Evolutionary conservation across 2,113 vertebrate species (phyloP), one percentile per base, ranked within the genome.

Genomic region (Microtus ochrogaster): DNA sequence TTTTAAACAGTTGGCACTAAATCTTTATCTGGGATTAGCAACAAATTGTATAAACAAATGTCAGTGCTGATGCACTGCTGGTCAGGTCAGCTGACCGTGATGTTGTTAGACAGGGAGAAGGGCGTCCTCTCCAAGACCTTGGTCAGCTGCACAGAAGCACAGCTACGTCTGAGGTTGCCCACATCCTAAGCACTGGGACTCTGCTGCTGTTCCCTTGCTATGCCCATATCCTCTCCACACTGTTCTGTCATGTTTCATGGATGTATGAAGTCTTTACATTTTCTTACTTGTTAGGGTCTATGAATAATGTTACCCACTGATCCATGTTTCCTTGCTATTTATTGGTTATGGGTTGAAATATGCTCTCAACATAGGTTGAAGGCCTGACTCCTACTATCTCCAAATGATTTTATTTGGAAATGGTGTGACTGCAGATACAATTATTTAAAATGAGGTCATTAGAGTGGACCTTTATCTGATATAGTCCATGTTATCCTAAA

Each of bases 1-100:
- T 93, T 91, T 84, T 17, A 96, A 92, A 81, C 41, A 93, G 74
- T 87, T 90, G 47, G 2, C 9, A 2, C 36, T 96, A 55, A 39
- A 49, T 91, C 19, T 91, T 55, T 82, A 70, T 21, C 41, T 79
- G 19, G 21, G 11, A 74, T 97, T 92, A 87, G 55, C 36, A 30
- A 81, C 66, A 72, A 19, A 21, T 74, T 22, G 9, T 7, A 58
- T 41, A 87, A 92, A 85, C 36, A 52, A 68, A 72, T 36, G 78
- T 9, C 1, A 74, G 44, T 36, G 33, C 3, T 26, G 78, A 83
- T 61, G 16, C 3, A 7, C 44, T 58, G 8, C 49, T 84, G 41
- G 55, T 33, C 24, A 83, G 77, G 52, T 68, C 11, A 65, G 4
- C 58, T 90, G 22, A 24, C 10, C 52, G 24, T 83, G 68, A 26